phyloP scores from a whole-genome alignment of 2,888 invertebrate genomes.

The Uloborus plumipes region DNA sequence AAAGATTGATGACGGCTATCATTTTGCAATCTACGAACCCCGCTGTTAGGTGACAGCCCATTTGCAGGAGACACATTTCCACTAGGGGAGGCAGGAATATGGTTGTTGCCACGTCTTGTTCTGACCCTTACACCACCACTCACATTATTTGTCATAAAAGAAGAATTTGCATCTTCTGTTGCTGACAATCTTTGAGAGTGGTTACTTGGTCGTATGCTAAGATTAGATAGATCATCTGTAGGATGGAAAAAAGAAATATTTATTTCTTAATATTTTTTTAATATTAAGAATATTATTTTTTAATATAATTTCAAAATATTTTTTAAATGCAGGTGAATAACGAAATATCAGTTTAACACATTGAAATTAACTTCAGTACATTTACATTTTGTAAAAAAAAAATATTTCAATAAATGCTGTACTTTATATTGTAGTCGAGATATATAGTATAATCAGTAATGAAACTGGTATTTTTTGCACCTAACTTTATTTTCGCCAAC shows the following conservation, averaged over 20 bases:
- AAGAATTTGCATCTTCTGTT: conserved; percentile 41
- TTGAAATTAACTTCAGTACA: too few relatives aligned
- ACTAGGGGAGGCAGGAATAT: conserved; percentile 56
- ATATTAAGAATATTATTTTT: too few relatives aligned
- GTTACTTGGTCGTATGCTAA: conserved; percentile 50
- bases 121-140: conserved; percentile 51
- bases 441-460: too few relatives aligned
- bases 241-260: conserved; percentile 41
- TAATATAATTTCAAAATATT: too few relatives aligned
- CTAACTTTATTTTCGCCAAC: too few relatives aligned
- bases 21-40: conserved; percentile 49
- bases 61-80: conserved; percentile 59
- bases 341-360: too few relatives aligned
- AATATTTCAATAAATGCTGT: too few relatives aligned
- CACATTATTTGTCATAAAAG: conserved; percentile 43
- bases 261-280: too few relatives aligned
- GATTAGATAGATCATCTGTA: conserved; percentile 54
- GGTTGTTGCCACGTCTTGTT: conserved; percentile 45
- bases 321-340: too few relatives aligned
- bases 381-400: too few relatives aligned
- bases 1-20: conserved; percentile 53
- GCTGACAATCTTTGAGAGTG: conserved; percentile 43
- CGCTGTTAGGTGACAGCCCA: conserved; percentile 53
- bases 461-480: too few relatives aligned
- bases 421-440: too few relatives aligned